Percentiles rank a stretch among this genome's conserved stretches.
Evolutionary conservation across 2,888 invertebrate species (phyloP).

Genomic region (Zygothrica quintamaculata): DNA sequence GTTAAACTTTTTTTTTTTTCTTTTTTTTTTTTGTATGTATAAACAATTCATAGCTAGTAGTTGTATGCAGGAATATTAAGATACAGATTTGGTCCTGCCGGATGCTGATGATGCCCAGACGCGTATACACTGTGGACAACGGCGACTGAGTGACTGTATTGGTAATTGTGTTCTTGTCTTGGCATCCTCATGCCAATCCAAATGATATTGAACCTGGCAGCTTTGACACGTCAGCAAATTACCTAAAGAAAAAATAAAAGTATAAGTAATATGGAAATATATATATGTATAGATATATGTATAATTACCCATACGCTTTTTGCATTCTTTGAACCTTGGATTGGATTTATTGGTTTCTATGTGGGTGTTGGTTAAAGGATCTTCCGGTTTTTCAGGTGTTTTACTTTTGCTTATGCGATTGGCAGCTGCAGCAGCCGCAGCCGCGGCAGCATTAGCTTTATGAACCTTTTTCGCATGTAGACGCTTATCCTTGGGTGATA

Average conservation of each 20-base stretch:
- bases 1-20: slow-evolving; percentile 7
- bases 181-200: slow-evolving; percentile 49
- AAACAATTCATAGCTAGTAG: slow-evolving; percentile 30
- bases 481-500: slow-evolving; percentile 82
- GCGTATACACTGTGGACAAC: slow-evolving; percentile 49
- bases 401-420: slow-evolving; percentile 55
- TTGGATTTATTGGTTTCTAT: slow-evolving; percentile 53
- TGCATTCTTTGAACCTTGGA: slow-evolving; percentile 76
- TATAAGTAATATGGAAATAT: too few species aligned
- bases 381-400: slow-evolving; percentile 49
- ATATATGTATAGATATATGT: slow-evolving; percentile 3
- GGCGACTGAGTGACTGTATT: slow-evolving; percentile 13
- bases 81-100: slow-evolving; percentile 23
- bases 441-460: slow-evolving; percentile 36
- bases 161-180: slow-evolving; percentile 26
- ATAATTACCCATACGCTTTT: slow-evolving; percentile 68
- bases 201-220: slow-evolving; percentile 49
- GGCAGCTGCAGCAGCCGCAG: slow-evolving; percentile 13
- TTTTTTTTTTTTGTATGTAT: neutral
- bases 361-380: slow-evolving; percentile 9
- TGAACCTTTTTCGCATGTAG: slow-evolving; percentile 70
- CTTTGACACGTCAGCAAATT: slow-evolving; percentile 39
- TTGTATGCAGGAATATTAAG: slow-evolving; percentile 30
- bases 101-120: slow-evolving; percentile 14
- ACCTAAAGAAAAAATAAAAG: slow-evolving; percentile 23